These are phyloP conservation scores for Typhlichthys eigenmanni DNA, from an alignment of 2,797 vertebrate species.

Conservation along the genomic window DNA sequence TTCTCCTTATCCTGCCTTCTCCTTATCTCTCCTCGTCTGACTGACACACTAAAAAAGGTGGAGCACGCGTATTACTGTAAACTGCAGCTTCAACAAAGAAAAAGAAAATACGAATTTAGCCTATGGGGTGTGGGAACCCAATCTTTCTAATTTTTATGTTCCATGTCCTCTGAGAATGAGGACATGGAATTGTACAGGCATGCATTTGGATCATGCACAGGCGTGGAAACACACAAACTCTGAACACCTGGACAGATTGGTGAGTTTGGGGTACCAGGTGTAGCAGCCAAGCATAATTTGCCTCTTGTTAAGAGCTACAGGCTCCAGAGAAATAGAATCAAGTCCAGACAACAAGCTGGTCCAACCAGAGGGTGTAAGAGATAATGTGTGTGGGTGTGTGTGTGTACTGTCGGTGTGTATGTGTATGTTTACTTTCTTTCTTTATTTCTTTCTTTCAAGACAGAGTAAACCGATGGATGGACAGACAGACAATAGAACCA, in stretches of 20 bases:
- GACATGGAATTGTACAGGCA: neutral
- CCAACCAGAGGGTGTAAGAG: slow-evolving; percentile 8
- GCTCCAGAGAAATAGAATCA: slow-evolving; percentile 44
- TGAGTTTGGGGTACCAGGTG: slow-evolving; percentile 43
- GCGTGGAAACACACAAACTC: neutral
- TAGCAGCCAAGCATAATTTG: slow-evolving; percentile 29
- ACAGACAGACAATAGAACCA: slow-evolving; percentile 31
- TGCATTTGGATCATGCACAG: neutral
- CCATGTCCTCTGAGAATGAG: neutral
- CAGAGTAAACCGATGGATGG: slow-evolving; percentile 6
- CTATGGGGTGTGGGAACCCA: too few relatives aligned
- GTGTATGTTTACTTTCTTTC: neutral
- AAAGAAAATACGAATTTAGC: too few relatives aligned
- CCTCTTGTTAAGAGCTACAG: slow-evolving; percentile 17
- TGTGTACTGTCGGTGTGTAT: neutral
- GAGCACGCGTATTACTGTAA: too few relatives aligned
- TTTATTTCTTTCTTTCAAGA: neutral
- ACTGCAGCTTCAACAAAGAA: too few relatives aligned
- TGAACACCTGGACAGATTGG: neutral
- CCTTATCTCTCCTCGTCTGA: neutral
- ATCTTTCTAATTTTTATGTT: too few relatives aligned
- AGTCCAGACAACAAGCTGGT: slow-evolving; percentile 28
- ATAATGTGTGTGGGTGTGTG: neutral
- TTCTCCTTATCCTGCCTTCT: neutral
- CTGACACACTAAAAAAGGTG: too few relatives aligned